Percentiles rank a stretch among this genome's conserved stretches.
Evolutionary conservation across 1,140 invertebrate genomes (phyloP).

Genomic region (Ceratoteleas bidentatus): DNA sequence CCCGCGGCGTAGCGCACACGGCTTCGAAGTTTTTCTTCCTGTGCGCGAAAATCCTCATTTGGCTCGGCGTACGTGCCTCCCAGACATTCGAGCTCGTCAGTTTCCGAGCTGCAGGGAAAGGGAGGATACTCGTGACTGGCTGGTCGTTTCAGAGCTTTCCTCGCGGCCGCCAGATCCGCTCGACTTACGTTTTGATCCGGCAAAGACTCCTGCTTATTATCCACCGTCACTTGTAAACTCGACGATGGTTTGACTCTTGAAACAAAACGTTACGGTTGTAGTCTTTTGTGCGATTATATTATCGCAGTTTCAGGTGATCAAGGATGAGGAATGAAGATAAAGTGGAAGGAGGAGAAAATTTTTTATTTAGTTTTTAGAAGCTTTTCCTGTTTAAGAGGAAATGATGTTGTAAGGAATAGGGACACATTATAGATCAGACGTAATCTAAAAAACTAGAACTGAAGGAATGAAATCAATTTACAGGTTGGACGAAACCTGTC

Average conservation of each 20-base stretch:
- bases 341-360: too few relatives aligned
- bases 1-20: neutral
- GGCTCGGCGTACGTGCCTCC: slow-evolving; percentile 26
- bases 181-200: slow-evolving; percentile 19
- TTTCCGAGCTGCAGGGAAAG: slow-evolving; percentile 22
- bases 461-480: too few relatives aligned
- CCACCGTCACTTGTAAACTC: slow-evolving; percentile 51
- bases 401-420: too few relatives aligned
- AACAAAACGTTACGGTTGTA: slow-evolving; percentile 47
- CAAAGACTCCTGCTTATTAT: slow-evolving; percentile 28
- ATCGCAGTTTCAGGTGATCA: too few relatives aligned
- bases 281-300: slow-evolving; percentile 1
- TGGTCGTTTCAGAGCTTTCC: slow-evolving; percentile 52
- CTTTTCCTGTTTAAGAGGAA: too few relatives aligned
- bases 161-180: slow-evolving; percentile 3
- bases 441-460: too few relatives aligned
- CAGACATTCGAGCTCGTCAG: slow-evolving; percentile 45
- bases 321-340: too few relatives aligned
- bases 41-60: slow-evolving; percentile 42
- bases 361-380: too few relatives aligned
- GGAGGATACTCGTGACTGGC: slow-evolving; percentile 47
- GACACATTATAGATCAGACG: too few relatives aligned
- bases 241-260: slow-evolving; percentile 52
- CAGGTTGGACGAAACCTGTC: too few relatives aligned
- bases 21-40: slow-evolving; percentile 28